Evolutionary conservation across 2,888 invertebrate species (phyloP).

Genomic region (Tetrapedia diversipes): DNA sequence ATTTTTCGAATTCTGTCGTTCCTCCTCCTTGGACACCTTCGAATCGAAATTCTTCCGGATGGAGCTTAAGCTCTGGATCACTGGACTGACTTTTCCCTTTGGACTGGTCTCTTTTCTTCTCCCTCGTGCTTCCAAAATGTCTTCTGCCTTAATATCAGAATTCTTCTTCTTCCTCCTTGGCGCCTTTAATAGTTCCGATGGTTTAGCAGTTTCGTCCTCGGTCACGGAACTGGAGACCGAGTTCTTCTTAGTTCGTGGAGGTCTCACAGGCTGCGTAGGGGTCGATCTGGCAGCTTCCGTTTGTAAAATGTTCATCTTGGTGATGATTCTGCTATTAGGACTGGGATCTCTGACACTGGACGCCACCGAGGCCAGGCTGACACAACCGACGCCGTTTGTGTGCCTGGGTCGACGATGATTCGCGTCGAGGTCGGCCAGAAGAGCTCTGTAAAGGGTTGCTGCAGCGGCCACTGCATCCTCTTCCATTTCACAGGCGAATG

Average conservation of each 20-base stretch:
- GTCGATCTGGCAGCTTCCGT: slow-evolving; percentile 42
- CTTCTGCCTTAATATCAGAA: slow-evolving; percentile 77
- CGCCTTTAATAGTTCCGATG: slow-evolving; percentile 81
- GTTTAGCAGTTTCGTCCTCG: slow-evolving; percentile 73
- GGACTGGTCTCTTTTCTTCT: slow-evolving; percentile 31
- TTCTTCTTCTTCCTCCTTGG: slow-evolving; percentile 73
- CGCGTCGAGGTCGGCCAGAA: slow-evolving; percentile 86
- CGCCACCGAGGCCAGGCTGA: slow-evolving; percentile 86
- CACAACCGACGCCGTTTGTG: slow-evolving; percentile 90
- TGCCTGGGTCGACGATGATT: slow-evolving; percentile 86
- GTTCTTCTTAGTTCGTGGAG: slow-evolving; percentile 90
- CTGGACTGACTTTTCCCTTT: slow-evolving; percentile 12
- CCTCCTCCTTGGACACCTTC: slow-evolving; percentile 38
- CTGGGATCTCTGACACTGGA: slow-evolving; percentile 77
- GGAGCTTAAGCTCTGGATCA: neutral
- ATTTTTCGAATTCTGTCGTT: slow-evolving; percentile 57
- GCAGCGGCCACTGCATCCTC: slow-evolving; percentile 96
- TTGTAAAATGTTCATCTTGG: slow-evolving; percentile 48
- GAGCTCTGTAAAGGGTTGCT: slow-evolving; percentile 94
- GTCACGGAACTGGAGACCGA: slow-evolving; percentile 82
- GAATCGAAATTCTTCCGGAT: slow-evolving; percentile 17
- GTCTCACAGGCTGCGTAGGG: slow-evolving; percentile 86
- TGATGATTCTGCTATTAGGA: slow-evolving; percentile 67
- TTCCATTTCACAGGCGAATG: slow-evolving; percentile 93
- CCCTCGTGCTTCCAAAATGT: slow-evolving; percentile 76